Evolutionary conservation across 2,113 vertebrate genomes (phyloP).

Genomic region (Acanthochromis polyacanthus): DNA sequence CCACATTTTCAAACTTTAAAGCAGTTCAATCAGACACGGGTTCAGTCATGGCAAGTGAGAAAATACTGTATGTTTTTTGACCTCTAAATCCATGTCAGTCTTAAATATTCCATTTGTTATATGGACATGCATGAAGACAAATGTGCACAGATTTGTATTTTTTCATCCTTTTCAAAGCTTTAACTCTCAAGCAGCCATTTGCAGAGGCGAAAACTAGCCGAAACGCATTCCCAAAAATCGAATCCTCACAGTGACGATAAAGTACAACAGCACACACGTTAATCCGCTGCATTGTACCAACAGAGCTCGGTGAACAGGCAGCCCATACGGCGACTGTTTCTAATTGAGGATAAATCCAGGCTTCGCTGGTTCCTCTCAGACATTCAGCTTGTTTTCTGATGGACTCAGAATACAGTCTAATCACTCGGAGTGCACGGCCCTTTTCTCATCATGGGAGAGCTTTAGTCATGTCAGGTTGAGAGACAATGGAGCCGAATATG

Average conservation of each 20-base stretch:
- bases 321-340: not conserved
- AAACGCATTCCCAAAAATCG: not conserved
- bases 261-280: constrained; percentile 8
- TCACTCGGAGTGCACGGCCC: constrained; percentile 44
- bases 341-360: constrained; percentile 32
- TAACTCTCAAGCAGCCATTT: not conserved
- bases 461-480: constrained; percentile 28
- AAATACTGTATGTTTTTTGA: too few species aligned
- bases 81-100: too few species aligned
- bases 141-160: not conserved
- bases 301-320: constrained; percentile 14
- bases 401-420: constrained; percentile 47
- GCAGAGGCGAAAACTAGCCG: not conserved
- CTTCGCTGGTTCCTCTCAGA: constrained; percentile 12
- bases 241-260: not conserved
- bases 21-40: not conserved
- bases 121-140: not conserved
- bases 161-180: not conserved
- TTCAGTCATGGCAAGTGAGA: not conserved
- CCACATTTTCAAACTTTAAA: too few species aligned
- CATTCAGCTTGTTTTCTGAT: constrained; percentile 48
- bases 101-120: too few species aligned
- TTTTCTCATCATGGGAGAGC: constrained; percentile 37
- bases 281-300: constrained; percentile 19
- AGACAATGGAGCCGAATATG: constrained; percentile 21